Evolutionary conservation across 2,888 invertebrate genomes (phyloP).

Genomic region (Muschampia plurimacula): DNA sequence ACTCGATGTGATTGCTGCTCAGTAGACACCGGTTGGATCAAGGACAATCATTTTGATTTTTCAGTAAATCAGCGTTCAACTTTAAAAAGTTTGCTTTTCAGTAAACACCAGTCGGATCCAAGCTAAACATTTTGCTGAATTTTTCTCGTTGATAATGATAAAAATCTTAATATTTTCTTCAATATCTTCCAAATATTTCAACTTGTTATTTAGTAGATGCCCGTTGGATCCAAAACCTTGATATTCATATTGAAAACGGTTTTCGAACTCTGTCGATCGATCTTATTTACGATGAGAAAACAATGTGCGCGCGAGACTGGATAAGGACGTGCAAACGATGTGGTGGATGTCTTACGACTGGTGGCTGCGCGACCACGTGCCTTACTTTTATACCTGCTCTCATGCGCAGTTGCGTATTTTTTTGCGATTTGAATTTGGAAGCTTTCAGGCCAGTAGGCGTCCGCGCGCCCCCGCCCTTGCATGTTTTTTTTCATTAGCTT

Average conservation of each 20-base stretch:
- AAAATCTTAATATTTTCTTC: constrained; percentile 36
- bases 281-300: constrained; percentile 74
- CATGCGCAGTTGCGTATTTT: constrained; percentile 76
- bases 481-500: constrained; percentile 52
- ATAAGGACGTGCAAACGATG: constrained; percentile 65
- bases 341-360: constrained; percentile 70
- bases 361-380: constrained; percentile 73
- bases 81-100: constrained; percentile 48
- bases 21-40: constrained; percentile 47
- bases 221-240: constrained; percentile 81
- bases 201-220: constrained; percentile 69
- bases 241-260: constrained; percentile 70
- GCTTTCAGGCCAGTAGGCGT: constrained; percentile 82
- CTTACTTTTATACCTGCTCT: constrained; percentile 74
- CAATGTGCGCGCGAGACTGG: constrained; percentile 56
- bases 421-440: constrained; percentile 83
- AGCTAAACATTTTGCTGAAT: constrained; percentile 62
- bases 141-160: constrained; percentile 45
- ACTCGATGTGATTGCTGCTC: constrained; percentile 35
- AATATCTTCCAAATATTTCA: constrained; percentile 42
- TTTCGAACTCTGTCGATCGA: constrained; percentile 72
- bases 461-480: constrained; percentile 76
- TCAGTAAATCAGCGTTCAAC: neutral
- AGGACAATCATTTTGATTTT: constrained; percentile 45
- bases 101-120: constrained; percentile 78